Percentiles rank a stretch among this genome's conserved stretches.
Evolutionary conservation across 2,113 vertebrate genomes (phyloP).

Genomic region (Channa argus): DNA sequence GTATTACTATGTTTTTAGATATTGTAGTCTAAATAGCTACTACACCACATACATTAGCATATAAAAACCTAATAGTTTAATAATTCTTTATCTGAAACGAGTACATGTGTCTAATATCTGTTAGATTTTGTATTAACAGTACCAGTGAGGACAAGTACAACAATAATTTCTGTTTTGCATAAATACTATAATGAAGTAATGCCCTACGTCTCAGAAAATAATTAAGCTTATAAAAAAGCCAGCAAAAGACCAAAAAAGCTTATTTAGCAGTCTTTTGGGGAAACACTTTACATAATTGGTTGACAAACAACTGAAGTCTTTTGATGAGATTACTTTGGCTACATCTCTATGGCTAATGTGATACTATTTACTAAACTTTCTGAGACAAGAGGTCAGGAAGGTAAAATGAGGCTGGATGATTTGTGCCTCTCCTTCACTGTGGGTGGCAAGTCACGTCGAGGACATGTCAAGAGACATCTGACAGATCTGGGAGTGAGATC

Average conservation of each 20-base stretch:
- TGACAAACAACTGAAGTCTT: slow-evolving; percentile 24
- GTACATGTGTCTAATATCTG: too few species aligned
- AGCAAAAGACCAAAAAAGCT: slow-evolving; percentile 1
- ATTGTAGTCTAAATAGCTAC: slow-evolving; percentile 9
- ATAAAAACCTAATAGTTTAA: too few species aligned
- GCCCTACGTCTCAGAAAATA: too few species aligned
- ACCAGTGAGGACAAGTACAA: background rate
- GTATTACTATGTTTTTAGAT: slow-evolving; percentile 47
- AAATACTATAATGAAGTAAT: background rate
- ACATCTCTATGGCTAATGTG: slow-evolving; percentile 30
- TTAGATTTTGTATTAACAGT: background rate
- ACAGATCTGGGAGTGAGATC: slow-evolving; percentile 62
- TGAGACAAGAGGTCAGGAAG: slow-evolving; percentile 41
- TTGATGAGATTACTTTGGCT: slow-evolving; percentile 53
- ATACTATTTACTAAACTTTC: slow-evolving; percentile 48
- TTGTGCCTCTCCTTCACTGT: slow-evolving; percentile 42
- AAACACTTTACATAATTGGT: slow-evolving; percentile 25
- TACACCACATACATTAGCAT: too few species aligned
- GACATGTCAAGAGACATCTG: slow-evolving; percentile 56
- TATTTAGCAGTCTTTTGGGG: slow-evolving; percentile 1
- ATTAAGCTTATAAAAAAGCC: background rate
- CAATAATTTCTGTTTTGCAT: slow-evolving; percentile 22
- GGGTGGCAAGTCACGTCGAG: slow-evolving; percentile 57
- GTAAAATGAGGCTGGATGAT: slow-evolving; percentile 39
- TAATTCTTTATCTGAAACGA: too few species aligned